Evolutionary conservation across 2,888 invertebrate species (phyloP).

Genomic region (Toxonevra muliebris): DNA sequence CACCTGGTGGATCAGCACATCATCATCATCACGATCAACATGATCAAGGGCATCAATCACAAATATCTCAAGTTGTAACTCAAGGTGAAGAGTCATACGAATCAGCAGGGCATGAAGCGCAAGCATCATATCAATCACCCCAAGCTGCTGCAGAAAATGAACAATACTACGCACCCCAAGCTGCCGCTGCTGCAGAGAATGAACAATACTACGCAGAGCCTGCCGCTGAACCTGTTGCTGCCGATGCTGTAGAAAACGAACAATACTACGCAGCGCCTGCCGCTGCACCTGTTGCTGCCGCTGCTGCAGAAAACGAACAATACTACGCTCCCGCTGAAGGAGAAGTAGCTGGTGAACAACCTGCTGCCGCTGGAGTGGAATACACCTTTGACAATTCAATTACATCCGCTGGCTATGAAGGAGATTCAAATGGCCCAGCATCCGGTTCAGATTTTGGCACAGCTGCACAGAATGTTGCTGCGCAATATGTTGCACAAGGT

Average conservation of each 20-base stretch:
- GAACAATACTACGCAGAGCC: slow-evolving; percentile 1
- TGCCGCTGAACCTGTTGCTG: neutral
- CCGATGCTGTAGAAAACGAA: neutral
- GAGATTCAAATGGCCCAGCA: slow-evolving; percentile 2
- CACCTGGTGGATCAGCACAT: slow-evolving; percentile 15
- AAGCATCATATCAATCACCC: neutral
- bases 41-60: slow-evolving; percentile 13
- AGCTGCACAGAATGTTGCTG: slow-evolving; percentile 3
- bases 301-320: neutral
- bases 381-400: slow-evolving; percentile 2
- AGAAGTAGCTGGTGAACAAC: neutral
- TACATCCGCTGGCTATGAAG: neutral
- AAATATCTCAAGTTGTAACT: neutral
- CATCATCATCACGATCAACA: slow-evolving; percentile 10
- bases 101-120: neutral
- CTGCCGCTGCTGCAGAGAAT: neutral
- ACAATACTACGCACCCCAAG: slow-evolving; percentile 2
- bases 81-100: neutral
- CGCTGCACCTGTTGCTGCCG: neutral
- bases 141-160: neutral
- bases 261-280: neutral
- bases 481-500: slow-evolving; percentile 1
- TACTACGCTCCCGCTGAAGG: neutral
- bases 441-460: neutral
- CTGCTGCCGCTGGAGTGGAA: neutral